Evolutionary conservation across 1,140 invertebrate species (phyloP), one percentile per base, ranked within the genome.

Genomic region (Apis laboriosa): DNA sequence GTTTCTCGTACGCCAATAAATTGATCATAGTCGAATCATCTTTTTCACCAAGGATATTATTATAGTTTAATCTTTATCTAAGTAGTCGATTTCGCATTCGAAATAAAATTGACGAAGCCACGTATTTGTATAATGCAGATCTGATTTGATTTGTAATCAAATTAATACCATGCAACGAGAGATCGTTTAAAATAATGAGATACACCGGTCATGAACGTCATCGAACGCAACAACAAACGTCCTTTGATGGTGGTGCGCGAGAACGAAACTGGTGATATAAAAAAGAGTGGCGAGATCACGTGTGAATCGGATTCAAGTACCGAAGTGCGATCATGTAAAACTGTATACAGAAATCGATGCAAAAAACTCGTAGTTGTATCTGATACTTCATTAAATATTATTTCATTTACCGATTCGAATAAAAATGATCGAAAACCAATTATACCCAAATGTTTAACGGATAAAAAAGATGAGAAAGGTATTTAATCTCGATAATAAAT

Each of bases 151-250:
- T 12, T 28, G 49, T n/a, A n/a, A 77, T 21, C 61, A 56, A 72
- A 64, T 83, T 58, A 34, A 83, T 28, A 66, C 66, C 64, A 60
- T 51, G 66, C 82, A 56, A 66, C 74, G 85, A 80, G 68, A 49
- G 63, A 53, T 51, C 74, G 58, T 67, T 73, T 13, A 60, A 68
- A 84, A 87, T 83, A 83, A 88, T 88, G 86, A 63, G 66, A 88
- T 77, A 71, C 63, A 43, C 64, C 60, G 67, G 83, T 77, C 86
- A 88, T 88, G 87, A 88, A 77, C 80, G 17, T 77, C 64, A 51
- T 77, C 49, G 80, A 83, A n/a, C 67, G 55, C 60, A 83, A 24
- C 49, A 58, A 83, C 58, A 83, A 83, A 64, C 68, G 58, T 68
- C 24, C 67, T 55, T 49, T 70, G 53, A 55, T 72, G 84, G 67